Percentiles rank a stretch among this genome's conserved stretches.
Conservation (phyloP, 2,888 invertebrate species). For the Drosophila nr. medialis region DNA sequence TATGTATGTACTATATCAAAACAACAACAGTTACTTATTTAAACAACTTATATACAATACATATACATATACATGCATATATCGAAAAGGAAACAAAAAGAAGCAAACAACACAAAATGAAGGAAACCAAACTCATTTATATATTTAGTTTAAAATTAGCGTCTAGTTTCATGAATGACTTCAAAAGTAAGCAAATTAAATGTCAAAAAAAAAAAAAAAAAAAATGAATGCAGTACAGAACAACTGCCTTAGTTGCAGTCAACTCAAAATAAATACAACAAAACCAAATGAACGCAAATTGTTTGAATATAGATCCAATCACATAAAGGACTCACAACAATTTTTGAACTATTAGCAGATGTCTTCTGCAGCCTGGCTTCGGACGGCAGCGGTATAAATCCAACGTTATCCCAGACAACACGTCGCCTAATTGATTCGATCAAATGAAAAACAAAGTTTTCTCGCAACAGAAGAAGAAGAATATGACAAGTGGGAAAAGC, state of each 20-base stretch:
- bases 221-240: conserved; percentile 29
- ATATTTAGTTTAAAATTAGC: conserved; percentile 47
- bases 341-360: not conserved
- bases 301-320: conserved; percentile 60
- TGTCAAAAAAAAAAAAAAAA: conserved; percentile 13
- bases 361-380: not conserved
- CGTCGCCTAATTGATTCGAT: not conserved
- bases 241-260: conserved; percentile 52
- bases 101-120: conserved; percentile 18
- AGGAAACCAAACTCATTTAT: conserved; percentile 46
- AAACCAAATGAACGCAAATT: conserved; percentile 56
- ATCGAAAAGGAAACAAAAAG: conserved; percentile 15
- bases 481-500: not conserved
- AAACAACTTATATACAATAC: conserved; percentile 13
- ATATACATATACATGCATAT: conserved; percentile 23
- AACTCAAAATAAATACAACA: conserved; percentile 58
- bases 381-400: not conserved
- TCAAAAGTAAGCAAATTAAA: conserved; percentile 25
- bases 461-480: not conserved
- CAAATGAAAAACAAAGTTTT: not conserved
- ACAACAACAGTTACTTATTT: conserved; percentile 27
- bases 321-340: not conserved
- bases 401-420: not conserved
- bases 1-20: conserved; percentile 11
- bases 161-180: conserved; percentile 42